Evolutionary conservation across 2,888 invertebrate species (phyloP).

Genomic region (Campoletis raptor): DNA sequence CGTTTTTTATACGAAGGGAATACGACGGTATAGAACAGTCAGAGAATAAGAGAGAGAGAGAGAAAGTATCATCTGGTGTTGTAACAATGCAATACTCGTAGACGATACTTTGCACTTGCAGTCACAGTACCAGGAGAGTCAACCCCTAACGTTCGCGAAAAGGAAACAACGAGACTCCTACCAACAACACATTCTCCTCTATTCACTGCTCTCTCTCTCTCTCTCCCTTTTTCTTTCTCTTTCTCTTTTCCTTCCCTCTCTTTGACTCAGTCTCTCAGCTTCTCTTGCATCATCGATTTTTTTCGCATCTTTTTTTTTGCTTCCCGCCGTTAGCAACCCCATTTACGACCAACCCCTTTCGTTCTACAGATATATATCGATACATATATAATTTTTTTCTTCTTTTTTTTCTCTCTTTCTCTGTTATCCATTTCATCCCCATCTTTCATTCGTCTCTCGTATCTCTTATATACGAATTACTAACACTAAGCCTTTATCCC

Average conservation of each 20-base stretch:
- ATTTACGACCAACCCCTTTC: constrained; percentile 40
- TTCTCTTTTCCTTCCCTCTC: not conserved
- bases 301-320: constrained; percentile 55
- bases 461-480: constrained; percentile 54
- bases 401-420: constrained; percentile 53
- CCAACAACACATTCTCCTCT: constrained; percentile 34
- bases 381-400: not conserved
- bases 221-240: not conserved
- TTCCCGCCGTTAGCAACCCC: constrained; percentile 58
- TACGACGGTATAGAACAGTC: not conserved
- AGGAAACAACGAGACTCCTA: constrained; percentile 46
- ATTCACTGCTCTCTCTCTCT: not conserved
- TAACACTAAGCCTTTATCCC: constrained; percentile 22
- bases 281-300: constrained; percentile 67
- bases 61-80: constrained; percentile 47
- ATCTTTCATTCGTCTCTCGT: constrained; percentile 45
- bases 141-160: constrained; percentile 38
- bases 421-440: constrained; percentile 34
- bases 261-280: constrained; percentile 7
- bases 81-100: constrained; percentile 57
- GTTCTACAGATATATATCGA: not conserved
- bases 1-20: constrained; percentile 18
- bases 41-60: not conserved
- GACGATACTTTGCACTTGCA: constrained; percentile 57
- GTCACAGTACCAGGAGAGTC: constrained; percentile 44